These are phyloP conservation scores for Ammospiza nelsoni DNA, from an alignment of 2,113 vertebrate genomes.

Conservation along the genomic window DNA sequence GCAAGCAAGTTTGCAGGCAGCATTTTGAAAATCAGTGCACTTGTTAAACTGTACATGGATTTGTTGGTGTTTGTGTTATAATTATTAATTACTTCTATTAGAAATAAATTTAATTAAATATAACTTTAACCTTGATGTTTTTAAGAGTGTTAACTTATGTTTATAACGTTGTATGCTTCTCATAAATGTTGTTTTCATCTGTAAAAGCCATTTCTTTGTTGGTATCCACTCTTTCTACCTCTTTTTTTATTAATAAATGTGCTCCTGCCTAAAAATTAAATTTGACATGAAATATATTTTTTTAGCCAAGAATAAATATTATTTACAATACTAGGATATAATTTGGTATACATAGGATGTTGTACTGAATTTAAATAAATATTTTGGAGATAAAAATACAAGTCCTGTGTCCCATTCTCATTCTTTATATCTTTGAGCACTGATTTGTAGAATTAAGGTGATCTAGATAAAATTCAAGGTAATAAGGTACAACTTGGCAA, in stretches of 20 bases:
- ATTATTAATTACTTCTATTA: background rate
- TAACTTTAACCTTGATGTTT: background rate
- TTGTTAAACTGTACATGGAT: background rate
- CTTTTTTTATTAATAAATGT: background rate
- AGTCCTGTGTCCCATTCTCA: background rate
- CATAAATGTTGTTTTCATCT: background rate
- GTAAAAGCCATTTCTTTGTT: background rate
- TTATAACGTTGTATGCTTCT: background rate
- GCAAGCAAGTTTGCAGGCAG: background rate
- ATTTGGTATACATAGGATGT: background rate
- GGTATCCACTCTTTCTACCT: background rate
- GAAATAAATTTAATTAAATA: background rate
- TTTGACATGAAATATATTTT: background rate
- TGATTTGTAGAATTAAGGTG: background rate
- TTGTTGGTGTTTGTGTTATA: background rate
- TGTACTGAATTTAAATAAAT: background rate
- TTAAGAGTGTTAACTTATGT: background rate
- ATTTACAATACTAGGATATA: background rate
- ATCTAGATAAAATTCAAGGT: background rate
- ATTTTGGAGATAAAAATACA: background rate
- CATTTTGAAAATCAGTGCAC: background rate
- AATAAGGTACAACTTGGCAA: background rate
- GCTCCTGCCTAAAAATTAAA: background rate
- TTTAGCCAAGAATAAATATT: background rate
- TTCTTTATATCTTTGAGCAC: background rate